phyloP scores from a whole-genome alignment of 2,888 invertebrate species.

The Cryptocheilus praepositus region DNA sequence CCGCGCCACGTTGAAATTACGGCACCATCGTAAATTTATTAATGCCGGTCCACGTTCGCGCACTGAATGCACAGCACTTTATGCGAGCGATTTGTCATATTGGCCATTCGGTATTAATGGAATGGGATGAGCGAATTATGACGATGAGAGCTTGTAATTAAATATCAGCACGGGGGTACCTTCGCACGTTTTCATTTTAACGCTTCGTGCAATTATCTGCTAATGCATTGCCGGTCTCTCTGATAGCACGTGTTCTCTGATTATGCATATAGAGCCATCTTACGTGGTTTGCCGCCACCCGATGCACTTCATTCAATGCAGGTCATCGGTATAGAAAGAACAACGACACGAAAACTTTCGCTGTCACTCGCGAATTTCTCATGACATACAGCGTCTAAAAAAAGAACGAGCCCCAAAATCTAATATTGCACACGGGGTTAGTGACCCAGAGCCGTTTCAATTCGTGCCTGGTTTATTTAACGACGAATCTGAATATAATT shows the following conservation, averaged over 20 bases:
- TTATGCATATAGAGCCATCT: slow-evolving; percentile 45
- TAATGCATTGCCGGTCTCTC: slow-evolving; percentile 8
- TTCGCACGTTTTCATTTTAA: not conserved
- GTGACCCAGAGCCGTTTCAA: too few relatives aligned
- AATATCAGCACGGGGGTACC: not conserved
- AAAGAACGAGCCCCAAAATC: too few relatives aligned
- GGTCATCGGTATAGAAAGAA: too few relatives aligned
- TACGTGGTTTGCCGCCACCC: slow-evolving; percentile 12
- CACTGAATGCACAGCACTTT: not conserved
- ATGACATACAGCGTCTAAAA: too few relatives aligned
- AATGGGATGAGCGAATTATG: not conserved
- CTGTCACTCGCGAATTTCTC: too few relatives aligned
- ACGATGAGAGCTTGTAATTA: slow-evolving; percentile 8
- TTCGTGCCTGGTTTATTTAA: too few relatives aligned
- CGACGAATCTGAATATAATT: too few relatives aligned
- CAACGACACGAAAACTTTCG: too few relatives aligned
- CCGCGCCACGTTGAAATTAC: not conserved
- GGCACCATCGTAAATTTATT: slow-evolving; percentile 16
- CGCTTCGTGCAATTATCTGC: not conserved
- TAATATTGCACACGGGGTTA: too few relatives aligned
- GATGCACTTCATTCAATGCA: not conserved
- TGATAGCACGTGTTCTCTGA: slow-evolving; percentile 31
- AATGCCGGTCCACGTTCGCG: slow-evolving; percentile 5
- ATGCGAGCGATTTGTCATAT: slow-evolving; percentile 11
- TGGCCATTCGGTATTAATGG: slow-evolving; percentile 12